A percentile compares a stretch with the other conserved stretches of the same genome.
Evolutionary conservation across 2,797 vertebrate genomes (phyloP).

Genomic region (Danionella dracula): DNA sequence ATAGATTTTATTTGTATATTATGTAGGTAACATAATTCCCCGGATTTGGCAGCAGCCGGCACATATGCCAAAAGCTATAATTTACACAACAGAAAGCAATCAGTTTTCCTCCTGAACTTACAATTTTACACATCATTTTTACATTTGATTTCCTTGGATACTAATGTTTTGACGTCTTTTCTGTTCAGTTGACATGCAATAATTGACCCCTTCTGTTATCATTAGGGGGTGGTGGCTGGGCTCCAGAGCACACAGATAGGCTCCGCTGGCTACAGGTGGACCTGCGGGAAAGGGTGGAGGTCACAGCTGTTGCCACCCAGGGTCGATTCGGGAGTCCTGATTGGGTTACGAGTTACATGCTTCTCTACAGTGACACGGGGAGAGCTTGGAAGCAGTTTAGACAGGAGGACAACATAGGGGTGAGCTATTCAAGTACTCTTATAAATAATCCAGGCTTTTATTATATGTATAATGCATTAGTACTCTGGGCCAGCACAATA

Average conservation of each 20-base stretch:
- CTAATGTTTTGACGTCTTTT: too few relatives aligned
- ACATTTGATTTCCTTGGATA: too few relatives aligned
- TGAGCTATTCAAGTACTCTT: conserved; percentile 57
- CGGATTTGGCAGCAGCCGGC: too few relatives aligned
- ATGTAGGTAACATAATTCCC: too few relatives aligned
- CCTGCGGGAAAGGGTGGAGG: conserved; percentile 77
- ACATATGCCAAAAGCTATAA: too few relatives aligned
- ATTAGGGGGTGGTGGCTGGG: conserved; percentile 83
- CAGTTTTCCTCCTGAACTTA: too few relatives aligned
- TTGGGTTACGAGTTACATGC: conserved; percentile 81
- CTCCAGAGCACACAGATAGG: conserved; percentile 71
- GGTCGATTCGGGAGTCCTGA: conserved; percentile 87
- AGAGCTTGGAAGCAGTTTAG: conserved; percentile 88
- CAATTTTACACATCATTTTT: too few relatives aligned
- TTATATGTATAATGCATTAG: conserved; percentile 23
- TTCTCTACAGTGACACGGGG: conserved; percentile 90
- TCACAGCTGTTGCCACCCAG: conserved; percentile 83
- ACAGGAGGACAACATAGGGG: conserved; percentile 83
- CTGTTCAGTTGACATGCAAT: too few relatives aligned
- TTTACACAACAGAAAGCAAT: too few relatives aligned
- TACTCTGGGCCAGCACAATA: neutral
- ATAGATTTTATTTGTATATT: too few relatives aligned
- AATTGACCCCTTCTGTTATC: neutral
- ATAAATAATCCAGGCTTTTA: conserved; percentile 7
- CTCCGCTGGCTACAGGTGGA: conserved; percentile 90